Percentiles rank a stretch among this genome's conserved stretches.
Conservation (phyloP, 1,140 invertebrate species). For the Halotydeus destructor region DNA sequence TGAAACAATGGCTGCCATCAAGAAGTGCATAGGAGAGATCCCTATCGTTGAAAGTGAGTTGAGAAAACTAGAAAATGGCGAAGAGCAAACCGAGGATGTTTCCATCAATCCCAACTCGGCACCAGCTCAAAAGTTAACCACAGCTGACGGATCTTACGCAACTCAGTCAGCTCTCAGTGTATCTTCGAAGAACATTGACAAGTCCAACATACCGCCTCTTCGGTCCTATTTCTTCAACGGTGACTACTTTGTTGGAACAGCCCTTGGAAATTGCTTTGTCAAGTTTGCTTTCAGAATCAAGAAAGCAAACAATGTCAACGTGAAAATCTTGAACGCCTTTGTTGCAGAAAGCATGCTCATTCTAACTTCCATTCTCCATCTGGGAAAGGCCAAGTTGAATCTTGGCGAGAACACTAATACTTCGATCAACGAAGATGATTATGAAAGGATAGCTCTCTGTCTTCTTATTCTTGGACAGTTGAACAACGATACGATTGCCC, state of each 20-base stretch:
- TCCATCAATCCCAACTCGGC: conserved; percentile 12
- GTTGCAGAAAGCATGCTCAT: conserved; percentile 67
- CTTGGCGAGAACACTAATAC: no score
- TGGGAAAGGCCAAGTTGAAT: conserved; percentile 45
- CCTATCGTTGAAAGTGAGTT: conserved; percentile 78
- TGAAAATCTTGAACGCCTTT: conserved; percentile 28
- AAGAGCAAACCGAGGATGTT: conserved; percentile 32
- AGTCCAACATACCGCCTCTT: conserved; percentile 41
- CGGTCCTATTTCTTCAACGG: conserved; percentile 75
- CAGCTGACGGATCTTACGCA: conserved; percentile 95
- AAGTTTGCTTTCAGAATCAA: conserved; percentile 66
- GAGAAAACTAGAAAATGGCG: conserved; percentile 34
- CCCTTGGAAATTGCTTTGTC: conserved; percentile 66
- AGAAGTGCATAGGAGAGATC: conserved; percentile 35
- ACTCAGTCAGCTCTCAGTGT: conserved; percentile 89
- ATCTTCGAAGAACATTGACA: conserved; percentile 18
- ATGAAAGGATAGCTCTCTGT: conserved; percentile 70
- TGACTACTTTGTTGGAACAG: conserved; percentile 87
- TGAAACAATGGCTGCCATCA: conserved; percentile 10
- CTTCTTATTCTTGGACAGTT: conserved; percentile 24
- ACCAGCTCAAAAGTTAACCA: conserved; percentile 45
- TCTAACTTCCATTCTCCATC: conserved; percentile 61
- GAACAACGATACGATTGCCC: neutral
- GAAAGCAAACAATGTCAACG: conserved; percentile 19
- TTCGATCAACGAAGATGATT: conserved; percentile 77